Evolutionary conservation across 2,797 vertebrate species (phyloP), one percentile per base, ranked within the genome.

Genomic region (Heterohyrax brucei): DNA sequence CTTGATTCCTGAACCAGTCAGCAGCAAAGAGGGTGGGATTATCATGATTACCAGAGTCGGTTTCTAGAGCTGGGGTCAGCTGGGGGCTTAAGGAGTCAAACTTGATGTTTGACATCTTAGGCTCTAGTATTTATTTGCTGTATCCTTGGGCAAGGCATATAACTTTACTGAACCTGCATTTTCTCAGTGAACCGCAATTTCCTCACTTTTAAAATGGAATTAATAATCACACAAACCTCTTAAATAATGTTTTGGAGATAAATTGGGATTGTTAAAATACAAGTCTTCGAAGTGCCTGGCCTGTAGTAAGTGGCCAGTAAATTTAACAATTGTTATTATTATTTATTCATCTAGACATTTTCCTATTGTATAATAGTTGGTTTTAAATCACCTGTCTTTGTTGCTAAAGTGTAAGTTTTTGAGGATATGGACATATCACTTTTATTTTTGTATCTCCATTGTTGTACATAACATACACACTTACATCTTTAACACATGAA

Each of bases 401-500:
- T 68, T 68, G 66, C 12, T 61, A 80, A 80, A 93, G 26, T 75
- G 3, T 79, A 24, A 93, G 0, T 10, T 33, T 93, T 76, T 90
- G 14, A 92, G 39, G 46, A 19, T 73, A 73, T 26, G 18, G 77
- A 93, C 21, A 22, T 62, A 50, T n/a, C 12, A 59, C 10, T 83
- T 78, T 96, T 24, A 84, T 56, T 66, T 66, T 82, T 95, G 18
- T 87, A 94, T 66, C 28, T 75, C 66, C 26, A 30, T 79, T 78
- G n/a, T 93, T 48, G 92, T 95, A 80, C 48, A 24, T 76, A 44
- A 61, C 87, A 85, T 64, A 92, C 39, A 39, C 39, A 39, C 39
- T 39, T 39, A 64, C 5, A 56, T 95, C 44, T 94, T 79, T 79
- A 93, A 73, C 19, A 81, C 89, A 75, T 91, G 75, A 90, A 3